Evolutionary conservation across 2,888 invertebrate species (phyloP).

Genomic region (Chamaedrilus cognettii): DNA sequence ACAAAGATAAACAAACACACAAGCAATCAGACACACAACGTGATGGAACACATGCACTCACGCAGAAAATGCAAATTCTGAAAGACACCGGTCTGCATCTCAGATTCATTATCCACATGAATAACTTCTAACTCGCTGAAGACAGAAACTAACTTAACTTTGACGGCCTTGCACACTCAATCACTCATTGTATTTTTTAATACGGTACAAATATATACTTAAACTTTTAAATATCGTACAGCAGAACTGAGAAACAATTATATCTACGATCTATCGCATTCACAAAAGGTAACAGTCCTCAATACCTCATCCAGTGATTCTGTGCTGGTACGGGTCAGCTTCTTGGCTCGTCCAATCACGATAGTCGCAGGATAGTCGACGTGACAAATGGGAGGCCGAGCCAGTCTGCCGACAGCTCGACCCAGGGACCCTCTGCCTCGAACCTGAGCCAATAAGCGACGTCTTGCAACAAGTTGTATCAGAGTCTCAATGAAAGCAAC

Average conservation of each 20-base stretch:
- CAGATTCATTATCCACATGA: no score
- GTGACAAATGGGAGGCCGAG: constrained; percentile 34
- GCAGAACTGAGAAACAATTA: background rate
- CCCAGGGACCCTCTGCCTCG: background rate
- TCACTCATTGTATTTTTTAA: background rate
- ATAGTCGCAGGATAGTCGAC: constrained; percentile 53
- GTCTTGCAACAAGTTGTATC: background rate
- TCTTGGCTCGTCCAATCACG: constrained; percentile 45
- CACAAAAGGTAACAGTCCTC: no score
- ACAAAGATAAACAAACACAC: no score
- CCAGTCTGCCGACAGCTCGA: background rate
- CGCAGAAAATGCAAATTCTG: no score
- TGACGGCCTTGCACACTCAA: constrained; percentile 22
- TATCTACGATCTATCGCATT: background rate
- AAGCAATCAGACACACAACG: no score
- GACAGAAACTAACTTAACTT: no score
- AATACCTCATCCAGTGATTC: background rate
- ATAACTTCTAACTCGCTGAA: no score
- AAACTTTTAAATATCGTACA: background rate
- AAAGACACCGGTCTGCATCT: no score
- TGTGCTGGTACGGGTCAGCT: constrained; percentile 20
- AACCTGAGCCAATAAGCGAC: no score
- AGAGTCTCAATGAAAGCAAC: background rate
- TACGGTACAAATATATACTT: background rate
- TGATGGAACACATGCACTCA: no score